Conservation (phyloP, 2,113 vertebrate genomes). For the Noctilio leporinus region DNA sequence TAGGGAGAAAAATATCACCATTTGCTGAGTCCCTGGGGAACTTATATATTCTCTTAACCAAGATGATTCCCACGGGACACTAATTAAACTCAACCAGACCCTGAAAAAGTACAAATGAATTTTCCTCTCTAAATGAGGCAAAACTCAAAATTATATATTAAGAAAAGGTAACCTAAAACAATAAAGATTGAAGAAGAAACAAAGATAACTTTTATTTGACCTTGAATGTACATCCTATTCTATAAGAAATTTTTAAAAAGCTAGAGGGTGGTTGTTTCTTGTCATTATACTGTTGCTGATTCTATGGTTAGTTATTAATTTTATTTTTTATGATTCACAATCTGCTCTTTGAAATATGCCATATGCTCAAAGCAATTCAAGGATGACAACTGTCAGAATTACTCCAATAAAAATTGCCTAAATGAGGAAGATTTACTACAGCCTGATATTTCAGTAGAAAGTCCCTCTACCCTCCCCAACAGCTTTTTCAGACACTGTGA, state of each 20-base stretch:
- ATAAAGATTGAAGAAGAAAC: constrained; percentile 53
- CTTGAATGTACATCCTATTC: constrained; percentile 82
- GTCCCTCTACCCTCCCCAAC: constrained; percentile 64
- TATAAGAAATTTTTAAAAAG: constrained; percentile 80
- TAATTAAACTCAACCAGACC: constrained; percentile 45
- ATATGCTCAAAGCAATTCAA: constrained; percentile 95
- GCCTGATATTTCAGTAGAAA: constrained; percentile 80
- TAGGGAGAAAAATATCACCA: constrained; percentile 20
- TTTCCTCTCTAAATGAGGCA: neutral
- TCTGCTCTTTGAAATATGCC: constrained; percentile 95
- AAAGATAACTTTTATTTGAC: constrained; percentile 84
- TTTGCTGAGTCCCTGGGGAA: constrained; percentile 18
- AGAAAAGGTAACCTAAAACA: constrained; percentile 47
- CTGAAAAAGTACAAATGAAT: neutral
- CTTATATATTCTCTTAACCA: constrained; percentile 44
- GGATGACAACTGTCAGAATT: constrained; percentile 94
- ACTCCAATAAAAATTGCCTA: constrained; percentile 94
- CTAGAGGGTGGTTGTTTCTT: constrained; percentile 84
- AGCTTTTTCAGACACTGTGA: constrained; percentile 67
- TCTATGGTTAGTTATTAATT: constrained; percentile 93
- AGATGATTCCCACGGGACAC: constrained; percentile 39
- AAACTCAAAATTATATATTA: constrained; percentile 38
- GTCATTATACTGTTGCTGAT: constrained; percentile 90
- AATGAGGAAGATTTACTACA: constrained; percentile 93
- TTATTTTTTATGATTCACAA: constrained; percentile 96